Evolutionary conservation across 2,888 invertebrate species (phyloP), one percentile per base, ranked within the genome.

Genomic region (Chelonus formosanus): DNA sequence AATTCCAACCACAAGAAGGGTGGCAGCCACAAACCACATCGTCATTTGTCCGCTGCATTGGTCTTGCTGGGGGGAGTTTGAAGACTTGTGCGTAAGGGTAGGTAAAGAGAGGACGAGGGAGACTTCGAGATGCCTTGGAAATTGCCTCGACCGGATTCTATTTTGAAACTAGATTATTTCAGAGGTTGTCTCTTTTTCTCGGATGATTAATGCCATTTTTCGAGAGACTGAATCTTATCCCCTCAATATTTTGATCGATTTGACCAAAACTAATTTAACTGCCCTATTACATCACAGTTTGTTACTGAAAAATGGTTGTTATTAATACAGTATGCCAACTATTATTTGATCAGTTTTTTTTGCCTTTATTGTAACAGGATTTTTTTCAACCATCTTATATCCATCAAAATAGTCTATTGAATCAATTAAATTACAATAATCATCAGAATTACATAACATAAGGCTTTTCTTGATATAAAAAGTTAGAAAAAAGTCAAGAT

Each of bases 61-160:
- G 58, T 62, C 53, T 65, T 67, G 63, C 67, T 57, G 48, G 63
- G 54, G 61, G 57, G 61, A 52, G 67, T 57, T 60, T 61, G 63
- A 63, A 54, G 68, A 55, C 52, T 67, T 50, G 63, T 67, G 55
- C 67, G 55, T 65, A 59, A 70, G 63, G 68, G 66, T 62, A 68
- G 53, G 63, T 44, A 60, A 59, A 50, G 66, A 69, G 43, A 57
- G 7, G 65, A 54, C 61, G 66, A 67, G 70, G 63, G 69, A 63
- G 64, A 63, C 64, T 57, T 68, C 69, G 58, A 64, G 65, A 69
- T 73, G 75, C 76, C 74, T 76, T 79, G 81, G 80, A 82, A 83
- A 82, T 82, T 82, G 80, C 81, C 80, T 79, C 74, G 78, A 78
- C 80, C 83, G 81, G 83, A 83, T 84, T 84, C 80, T 83, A 83